Evolutionary conservation across 2,797 vertebrate species (phyloP).

Genomic region (Catamblyrhynchus diadema): DNA sequence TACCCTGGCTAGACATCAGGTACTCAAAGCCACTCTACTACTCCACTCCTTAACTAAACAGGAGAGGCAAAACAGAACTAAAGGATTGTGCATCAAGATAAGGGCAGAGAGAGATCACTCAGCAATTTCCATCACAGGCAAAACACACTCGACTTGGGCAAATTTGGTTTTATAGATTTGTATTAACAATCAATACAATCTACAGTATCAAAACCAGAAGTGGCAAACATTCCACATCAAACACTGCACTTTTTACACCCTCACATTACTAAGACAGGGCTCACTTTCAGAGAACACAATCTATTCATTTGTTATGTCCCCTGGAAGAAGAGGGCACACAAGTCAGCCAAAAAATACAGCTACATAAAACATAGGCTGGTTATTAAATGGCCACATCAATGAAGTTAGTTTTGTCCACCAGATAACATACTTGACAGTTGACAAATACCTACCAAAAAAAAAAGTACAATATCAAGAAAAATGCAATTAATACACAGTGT

Average conservation of each 20-base stretch:
- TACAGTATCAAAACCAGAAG: background rate
- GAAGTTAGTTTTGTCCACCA: background rate
- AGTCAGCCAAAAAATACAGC: background rate
- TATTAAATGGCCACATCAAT: background rate
- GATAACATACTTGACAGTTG: background rate
- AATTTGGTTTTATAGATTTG: background rate
- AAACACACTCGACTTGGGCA: fast-evolving
- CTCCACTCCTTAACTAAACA: background rate
- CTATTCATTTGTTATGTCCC: fast-evolving
- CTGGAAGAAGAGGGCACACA: background rate
- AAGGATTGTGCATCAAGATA: background rate
- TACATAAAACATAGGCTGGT: background rate
- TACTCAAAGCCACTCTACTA: background rate
- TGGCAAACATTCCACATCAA: background rate
- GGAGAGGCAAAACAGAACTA: background rate
- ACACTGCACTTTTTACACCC: background rate
- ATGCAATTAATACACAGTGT: background rate
- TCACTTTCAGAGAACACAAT: background rate
- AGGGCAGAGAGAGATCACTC: background rate
- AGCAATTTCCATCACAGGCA: background rate
- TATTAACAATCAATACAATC: background rate
- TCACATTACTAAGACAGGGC: background rate
- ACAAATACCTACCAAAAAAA: background rate
- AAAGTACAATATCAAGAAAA: background rate
- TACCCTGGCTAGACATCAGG: background rate